A percentile compares a stretch with the other conserved stretches of the same genome.
These are phyloP conservation scores for Struthio camelus DNA, from an alignment of 2,113 vertebrate species.

Conservation along the genomic window DNA sequence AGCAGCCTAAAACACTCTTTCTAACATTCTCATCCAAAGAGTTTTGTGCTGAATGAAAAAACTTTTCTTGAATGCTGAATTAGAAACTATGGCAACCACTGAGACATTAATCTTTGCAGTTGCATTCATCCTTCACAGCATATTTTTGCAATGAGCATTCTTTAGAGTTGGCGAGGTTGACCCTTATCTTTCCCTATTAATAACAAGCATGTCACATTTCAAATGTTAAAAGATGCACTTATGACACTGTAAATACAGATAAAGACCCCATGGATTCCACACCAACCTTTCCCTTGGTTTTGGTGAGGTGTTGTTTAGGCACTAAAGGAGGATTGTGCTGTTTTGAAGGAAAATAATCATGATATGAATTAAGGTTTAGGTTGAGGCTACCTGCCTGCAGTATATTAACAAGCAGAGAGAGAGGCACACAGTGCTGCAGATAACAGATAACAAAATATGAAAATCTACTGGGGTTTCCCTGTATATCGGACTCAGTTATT, in stretches of 20 bases:
- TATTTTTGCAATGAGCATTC: neutral
- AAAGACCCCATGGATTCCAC: neutral
- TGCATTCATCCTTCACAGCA: neutral
- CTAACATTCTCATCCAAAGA: neutral
- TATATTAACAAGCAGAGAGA: neutral
- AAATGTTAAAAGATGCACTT: neutral
- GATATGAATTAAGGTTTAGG: neutral
- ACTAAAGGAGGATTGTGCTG: neutral
- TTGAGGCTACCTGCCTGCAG: neutral
- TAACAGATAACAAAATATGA: neutral
- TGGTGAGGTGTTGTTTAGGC: neutral
- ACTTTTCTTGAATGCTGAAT: slow-evolving; percentile 11
- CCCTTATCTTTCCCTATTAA: neutral
- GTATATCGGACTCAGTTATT: neutral
- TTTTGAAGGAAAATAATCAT: neutral
- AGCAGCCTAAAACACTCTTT: neutral
- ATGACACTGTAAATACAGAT: neutral
- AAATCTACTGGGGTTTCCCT: neutral
- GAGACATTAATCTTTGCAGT: neutral
- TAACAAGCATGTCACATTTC: neutral
- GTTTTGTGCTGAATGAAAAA: slow-evolving; percentile 3
- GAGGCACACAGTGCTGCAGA: neutral
- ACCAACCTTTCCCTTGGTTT: neutral
- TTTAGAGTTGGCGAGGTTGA: neutral
- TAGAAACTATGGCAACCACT: slow-evolving; percentile 57